phyloP scores from a whole-genome alignment of 2,888 invertebrate species.

The Hermodice carunculata region DNA sequence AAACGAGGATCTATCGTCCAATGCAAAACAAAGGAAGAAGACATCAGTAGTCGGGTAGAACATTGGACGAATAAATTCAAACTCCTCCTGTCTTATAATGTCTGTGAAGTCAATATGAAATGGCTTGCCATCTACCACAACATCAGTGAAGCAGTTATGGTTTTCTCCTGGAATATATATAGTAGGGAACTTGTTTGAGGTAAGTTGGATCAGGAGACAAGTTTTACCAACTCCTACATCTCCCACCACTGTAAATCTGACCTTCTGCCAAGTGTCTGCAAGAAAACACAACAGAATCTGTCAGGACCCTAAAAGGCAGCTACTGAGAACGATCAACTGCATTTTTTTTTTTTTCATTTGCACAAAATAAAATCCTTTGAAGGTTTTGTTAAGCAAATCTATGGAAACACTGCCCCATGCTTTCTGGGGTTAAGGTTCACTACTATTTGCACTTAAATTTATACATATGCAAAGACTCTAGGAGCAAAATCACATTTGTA shows the following conservation, averaged over 20 bases:
- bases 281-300: too few relatives aligned
- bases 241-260: constrained; percentile 56
- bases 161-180: constrained; percentile 66
- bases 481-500: too few relatives aligned
- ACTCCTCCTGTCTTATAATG: constrained; percentile 81
- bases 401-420: too few relatives aligned
- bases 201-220: constrained; percentile 58
- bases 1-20: constrained; percentile 46
- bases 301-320: too few relatives aligned
- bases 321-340: too few relatives aligned
- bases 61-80: constrained; percentile 92
- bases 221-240: constrained; percentile 63
- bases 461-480: too few relatives aligned
- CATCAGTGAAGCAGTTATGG: constrained; percentile 55
- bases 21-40: constrained; percentile 51
- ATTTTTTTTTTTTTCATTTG: too few relatives aligned
- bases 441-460: too few relatives aligned
- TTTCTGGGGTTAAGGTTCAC: too few relatives aligned
- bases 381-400: too few relatives aligned
- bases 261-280: constrained; percentile 44
- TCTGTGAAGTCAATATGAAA: constrained; percentile 56
- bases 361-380: too few relatives aligned
- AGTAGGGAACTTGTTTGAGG: constrained; percentile 54
- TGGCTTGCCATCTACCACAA: constrained; percentile 54
- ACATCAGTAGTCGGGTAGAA: constrained; percentile 91